Evolutionary conservation across 1,140 invertebrate genomes (phyloP).

Genomic region (Ladona fulva): DNA sequence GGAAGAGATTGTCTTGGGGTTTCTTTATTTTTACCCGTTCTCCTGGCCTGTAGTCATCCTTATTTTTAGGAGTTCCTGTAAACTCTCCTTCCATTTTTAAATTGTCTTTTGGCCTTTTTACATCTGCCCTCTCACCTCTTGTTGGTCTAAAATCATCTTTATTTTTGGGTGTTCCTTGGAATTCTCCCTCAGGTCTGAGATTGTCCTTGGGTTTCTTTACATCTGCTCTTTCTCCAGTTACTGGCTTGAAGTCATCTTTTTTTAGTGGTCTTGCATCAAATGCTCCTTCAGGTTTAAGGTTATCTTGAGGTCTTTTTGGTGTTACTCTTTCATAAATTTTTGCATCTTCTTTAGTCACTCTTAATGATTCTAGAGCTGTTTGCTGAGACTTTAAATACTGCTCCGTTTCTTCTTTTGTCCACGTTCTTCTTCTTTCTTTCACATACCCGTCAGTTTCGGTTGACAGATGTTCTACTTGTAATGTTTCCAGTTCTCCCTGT

Average conservation of each 20-base stretch:
- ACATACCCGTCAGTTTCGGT: not conserved
- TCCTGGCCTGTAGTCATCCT: conserved; percentile 28
- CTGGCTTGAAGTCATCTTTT: not conserved
- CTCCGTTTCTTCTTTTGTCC: conserved; percentile 59
- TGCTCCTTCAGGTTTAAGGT: conserved; percentile 31
- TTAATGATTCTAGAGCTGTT: not conserved
- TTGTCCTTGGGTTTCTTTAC: conserved; percentile 34
- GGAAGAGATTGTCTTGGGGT: conserved; percentile 21
- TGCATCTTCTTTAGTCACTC: not conserved
- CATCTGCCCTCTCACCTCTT: conserved; percentile 20
- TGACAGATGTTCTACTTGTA: not conserved
- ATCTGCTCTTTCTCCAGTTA: conserved; percentile 29
- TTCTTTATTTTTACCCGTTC: conserved; percentile 30
- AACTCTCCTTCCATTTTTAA: conserved; percentile 31
- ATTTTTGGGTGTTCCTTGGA: conserved; percentile 12
- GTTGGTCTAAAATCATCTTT: conserved; percentile 36
- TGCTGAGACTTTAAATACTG: conserved; percentile 44
- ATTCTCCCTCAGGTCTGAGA: conserved; percentile 22
- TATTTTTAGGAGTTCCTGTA: conserved; percentile 19
- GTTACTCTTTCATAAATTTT: not conserved
- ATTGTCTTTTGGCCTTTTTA: conserved; percentile 26
- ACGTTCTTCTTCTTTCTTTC: conserved; percentile 46
- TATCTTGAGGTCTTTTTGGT: conserved; percentile 39
- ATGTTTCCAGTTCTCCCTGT: not conserved
- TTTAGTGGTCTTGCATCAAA: conserved; percentile 24